Evolutionary conservation across 2,888 invertebrate species (phyloP), one percentile per base, ranked within the genome.

Genomic region (Drosophila putrida): DNA sequence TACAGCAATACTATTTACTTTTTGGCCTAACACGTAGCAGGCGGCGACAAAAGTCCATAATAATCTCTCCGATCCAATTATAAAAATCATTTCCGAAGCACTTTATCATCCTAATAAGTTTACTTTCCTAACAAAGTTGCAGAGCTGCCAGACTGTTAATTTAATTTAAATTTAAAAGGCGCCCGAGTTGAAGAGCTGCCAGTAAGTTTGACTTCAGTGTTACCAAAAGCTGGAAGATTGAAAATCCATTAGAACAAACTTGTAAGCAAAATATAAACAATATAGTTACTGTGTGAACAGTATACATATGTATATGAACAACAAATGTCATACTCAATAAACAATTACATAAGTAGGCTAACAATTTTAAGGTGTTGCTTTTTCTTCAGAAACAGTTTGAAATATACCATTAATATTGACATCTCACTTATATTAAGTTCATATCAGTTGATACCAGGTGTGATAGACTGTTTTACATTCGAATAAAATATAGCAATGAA

Each of bases 131-230:
- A 0, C 35, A 47, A 46, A n/a, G 4, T 11, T 10, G 15, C 13
- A 35, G 35, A n/a, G 53, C 2, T 60, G 46, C 65, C 65, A 60
- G 59, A 58, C 9, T 8, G 36, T 11, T 31, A 11, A 4, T 25
- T 27, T 44, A 8, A n/a, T 10, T 57, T 4, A 36, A 35, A 33
- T 6, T n/a, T 25, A 13, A 10, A 4, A 27, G 13, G 59, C 59
- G 60, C 51, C 51, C 33, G 8, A 25, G 25, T 13, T 13, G 11
- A 20, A 3, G 0, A 0, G 6, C n/a, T 63, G 49, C 63, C 58
- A 50, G 28, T 10, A 3, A 31, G 15, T 15, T 25, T 5, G 11
- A 15, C 1, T 31, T 33, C 27, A 39, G 44, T 51, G 59, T 35
- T 44, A 38, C 59, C 63, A 57, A 44, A 27, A 25, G 6, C 35